Conservation (phyloP, 2,888 invertebrate species). For the Digitonthophagus gazella region DNA sequence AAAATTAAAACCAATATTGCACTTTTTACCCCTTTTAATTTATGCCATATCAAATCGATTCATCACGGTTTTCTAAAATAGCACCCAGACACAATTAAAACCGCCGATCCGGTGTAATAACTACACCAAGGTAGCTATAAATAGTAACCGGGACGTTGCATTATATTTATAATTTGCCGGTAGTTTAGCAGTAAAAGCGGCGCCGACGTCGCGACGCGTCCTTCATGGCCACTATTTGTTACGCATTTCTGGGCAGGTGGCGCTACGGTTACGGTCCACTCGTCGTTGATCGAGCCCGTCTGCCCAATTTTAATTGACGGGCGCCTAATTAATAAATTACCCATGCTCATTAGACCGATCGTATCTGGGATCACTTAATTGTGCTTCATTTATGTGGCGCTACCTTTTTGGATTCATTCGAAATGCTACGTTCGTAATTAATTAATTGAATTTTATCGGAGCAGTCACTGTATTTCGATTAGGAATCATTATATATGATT, state of each 20-base stretch:
- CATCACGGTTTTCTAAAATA: constrained; percentile 1
- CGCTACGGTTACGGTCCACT: not conserved
- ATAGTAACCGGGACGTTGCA: constrained; percentile 6
- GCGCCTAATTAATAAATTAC: not conserved
- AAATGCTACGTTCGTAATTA: not conserved
- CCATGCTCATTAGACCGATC: too few species aligned
- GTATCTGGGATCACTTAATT: too few species aligned
- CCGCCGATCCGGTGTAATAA: constrained; percentile 11
- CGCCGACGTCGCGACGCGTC: not conserved
- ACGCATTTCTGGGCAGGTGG: not conserved
- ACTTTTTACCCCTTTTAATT: not conserved
- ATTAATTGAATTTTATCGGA: too few species aligned
- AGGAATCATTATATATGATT: too few species aligned
- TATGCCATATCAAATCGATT: not conserved
- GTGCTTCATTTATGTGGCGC: not conserved
- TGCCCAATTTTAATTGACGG: not conserved
- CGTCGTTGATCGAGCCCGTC: not conserved
- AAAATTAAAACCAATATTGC: too few species aligned
- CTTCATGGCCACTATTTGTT: not conserved
- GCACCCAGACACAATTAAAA: constrained; percentile 14
- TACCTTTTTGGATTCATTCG: not conserved
- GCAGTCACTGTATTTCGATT: too few species aligned
- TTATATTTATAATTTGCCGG: too few species aligned
- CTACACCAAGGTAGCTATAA: not conserved
- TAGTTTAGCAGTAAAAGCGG: not conserved